Evolutionary conservation across 2,888 invertebrate species (phyloP), one percentile per base, ranked within the genome.

Genomic region (Cryptosula pallasiana): DNA sequence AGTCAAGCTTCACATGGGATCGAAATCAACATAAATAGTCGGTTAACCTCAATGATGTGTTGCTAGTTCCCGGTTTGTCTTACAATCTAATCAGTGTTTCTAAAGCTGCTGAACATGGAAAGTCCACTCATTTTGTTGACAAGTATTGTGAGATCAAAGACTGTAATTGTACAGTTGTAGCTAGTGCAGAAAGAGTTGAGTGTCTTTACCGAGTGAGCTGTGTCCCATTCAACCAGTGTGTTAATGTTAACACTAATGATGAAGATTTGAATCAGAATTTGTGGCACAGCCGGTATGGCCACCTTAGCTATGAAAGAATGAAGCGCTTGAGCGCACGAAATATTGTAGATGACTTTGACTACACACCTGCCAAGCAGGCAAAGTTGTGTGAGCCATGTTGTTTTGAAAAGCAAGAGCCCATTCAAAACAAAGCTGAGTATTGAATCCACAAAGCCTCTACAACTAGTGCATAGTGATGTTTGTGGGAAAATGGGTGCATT

Each of bases 401-500:
- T 25, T 25, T 69, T 23, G 72, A 45, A 16, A 72, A 63, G 54
- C 23, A 58, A 32, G 5, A 36, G 35, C 36, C 58, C 63, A 45
- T 72, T 35, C 69, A 35, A 23, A 72, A 35, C 1, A 29, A 36
- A 63, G 69, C 45, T 3, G 54, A 36, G 5, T 36, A 35, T 25
- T 34, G 63, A 23, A 36, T 45, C 45, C 20, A 35, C 23, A 9
- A 27, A 13, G 9, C 36, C 35, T 13, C 29, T 69, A 23, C 58
- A 63, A 1, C 69, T 72, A n/a, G 72, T 72, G 27, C 72, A 72
- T 29, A 69, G 69, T 72, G 70, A 72, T 55, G 72, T 72, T 32
- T 72, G 69, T 72, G 72, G 72, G 16, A 45, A 54, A 23, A 55
- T 72, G 32, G 34, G 32, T 23, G 63, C 63, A 9, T 3, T 20